A percentile compares a stretch with the other conserved stretches of the same genome.
Conservation (phyloP, 2,113 vertebrate genomes). For the Myiozetetes cayanensis region DNA sequence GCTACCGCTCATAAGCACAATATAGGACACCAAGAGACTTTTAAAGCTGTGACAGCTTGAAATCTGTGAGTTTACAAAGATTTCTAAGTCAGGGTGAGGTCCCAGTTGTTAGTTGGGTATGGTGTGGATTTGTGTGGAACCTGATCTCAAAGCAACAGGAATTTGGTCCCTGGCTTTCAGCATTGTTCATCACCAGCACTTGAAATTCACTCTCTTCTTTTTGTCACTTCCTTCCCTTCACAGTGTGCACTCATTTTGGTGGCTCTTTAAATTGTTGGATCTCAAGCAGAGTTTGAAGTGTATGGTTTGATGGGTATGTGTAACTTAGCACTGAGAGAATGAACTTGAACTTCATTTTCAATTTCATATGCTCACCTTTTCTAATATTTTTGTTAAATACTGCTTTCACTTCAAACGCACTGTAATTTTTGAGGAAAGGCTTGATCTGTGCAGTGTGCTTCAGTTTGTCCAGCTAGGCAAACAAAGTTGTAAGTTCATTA, state of each 20-base stretch:
- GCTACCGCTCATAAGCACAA: neutral
- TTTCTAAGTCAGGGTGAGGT: neutral
- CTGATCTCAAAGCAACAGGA: neutral
- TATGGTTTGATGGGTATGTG: neutral
- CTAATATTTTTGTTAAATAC: slow-evolving; percentile 10
- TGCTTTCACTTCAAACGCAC: neutral
- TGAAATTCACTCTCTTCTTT: neutral
- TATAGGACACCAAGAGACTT: neutral
- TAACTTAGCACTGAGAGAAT: slow-evolving; percentile 6
- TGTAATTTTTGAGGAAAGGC: slow-evolving; percentile 4
- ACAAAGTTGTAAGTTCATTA: slow-evolving; percentile 13
- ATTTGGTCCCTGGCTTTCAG: neutral
- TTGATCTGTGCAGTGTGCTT: neutral
- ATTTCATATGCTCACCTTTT: neutral
- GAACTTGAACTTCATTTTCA: neutral
- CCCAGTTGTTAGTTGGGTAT: neutral
- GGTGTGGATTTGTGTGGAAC: neutral
- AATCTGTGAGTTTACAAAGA: neutral
- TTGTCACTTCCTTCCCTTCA: neutral
- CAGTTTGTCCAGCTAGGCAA: slow-evolving; percentile 17
- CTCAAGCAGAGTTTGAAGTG: neutral
- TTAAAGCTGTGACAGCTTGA: neutral
- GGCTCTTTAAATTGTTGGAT: neutral
- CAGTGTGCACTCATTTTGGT: neutral
- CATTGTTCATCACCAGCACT: neutral